Evolutionary conservation across 2,113 vertebrate genomes (phyloP).

Genomic region (Nestor notabilis): DNA sequence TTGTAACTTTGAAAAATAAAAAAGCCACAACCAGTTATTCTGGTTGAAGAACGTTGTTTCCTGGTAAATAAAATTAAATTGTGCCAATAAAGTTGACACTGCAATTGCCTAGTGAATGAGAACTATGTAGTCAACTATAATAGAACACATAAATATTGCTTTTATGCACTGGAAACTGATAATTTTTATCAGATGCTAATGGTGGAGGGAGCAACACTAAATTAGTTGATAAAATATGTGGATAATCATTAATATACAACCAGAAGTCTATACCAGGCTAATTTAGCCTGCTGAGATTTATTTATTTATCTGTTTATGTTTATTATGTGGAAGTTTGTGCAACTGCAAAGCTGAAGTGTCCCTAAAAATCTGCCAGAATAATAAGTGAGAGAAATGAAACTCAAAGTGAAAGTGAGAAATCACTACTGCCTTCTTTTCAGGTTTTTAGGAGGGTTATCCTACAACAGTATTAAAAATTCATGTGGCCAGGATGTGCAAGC

Average conservation of each 20-base stretch:
- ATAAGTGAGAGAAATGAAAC: not conserved
- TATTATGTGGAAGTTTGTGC: not conserved
- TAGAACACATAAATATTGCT: not conserved
- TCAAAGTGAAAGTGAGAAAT: not conserved
- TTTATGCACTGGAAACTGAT: not conserved
- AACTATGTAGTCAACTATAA: not conserved
- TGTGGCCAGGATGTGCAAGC: rapidly evolving
- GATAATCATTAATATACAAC: not conserved
- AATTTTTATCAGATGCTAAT: not conserved
- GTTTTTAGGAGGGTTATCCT: not conserved
- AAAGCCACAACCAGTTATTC: conserved; percentile 10
- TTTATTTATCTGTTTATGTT: not conserved
- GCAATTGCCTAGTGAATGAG: not conserved
- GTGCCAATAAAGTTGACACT: conserved; percentile 1
- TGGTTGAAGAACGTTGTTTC: conserved; percentile 17
- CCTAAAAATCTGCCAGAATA: not conserved
- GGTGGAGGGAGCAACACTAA: not conserved
- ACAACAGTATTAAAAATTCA: not conserved
- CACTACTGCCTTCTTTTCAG: not conserved
- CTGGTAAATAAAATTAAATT: conserved; percentile 17
- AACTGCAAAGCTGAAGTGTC: not conserved
- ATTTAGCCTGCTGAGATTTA: not conserved
- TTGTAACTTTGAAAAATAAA: not conserved
- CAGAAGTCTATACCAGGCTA: not conserved
- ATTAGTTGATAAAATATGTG: not conserved